Percentiles rank a stretch among this genome's conserved stretches.
Evolutionary conservation across 2,797 vertebrate species (phyloP).

Genomic region (Diceros bicornis): DNA sequence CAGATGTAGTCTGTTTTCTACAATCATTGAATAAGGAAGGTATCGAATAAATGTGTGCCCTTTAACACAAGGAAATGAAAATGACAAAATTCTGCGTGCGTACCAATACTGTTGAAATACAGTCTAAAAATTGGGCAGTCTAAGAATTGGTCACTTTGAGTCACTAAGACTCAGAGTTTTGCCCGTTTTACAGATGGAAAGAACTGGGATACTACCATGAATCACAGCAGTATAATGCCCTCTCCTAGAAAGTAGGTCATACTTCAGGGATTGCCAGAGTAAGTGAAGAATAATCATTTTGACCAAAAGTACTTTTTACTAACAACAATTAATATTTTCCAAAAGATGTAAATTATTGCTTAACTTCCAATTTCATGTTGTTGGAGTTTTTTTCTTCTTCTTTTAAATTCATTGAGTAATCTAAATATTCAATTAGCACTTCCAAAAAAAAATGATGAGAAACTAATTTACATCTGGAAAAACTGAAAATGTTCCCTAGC

Average conservation of each 20-base stretch:
- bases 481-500: background rate
- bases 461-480: slow-evolving; percentile 21
- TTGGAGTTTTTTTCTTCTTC: background rate
- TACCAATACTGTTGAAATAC: slow-evolving; percentile 31
- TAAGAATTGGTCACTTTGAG: background rate
- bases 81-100: slow-evolving; percentile 8
- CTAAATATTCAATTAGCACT: background rate
- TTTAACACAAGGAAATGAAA: slow-evolving; percentile 76
- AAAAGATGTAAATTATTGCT: background rate
- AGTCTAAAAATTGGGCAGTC: background rate
- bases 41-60: slow-evolving; percentile 84
- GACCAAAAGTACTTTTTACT: background rate
- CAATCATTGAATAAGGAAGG: slow-evolving; percentile 87
- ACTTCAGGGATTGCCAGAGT: background rate
- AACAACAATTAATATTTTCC: slow-evolving; percentile 26
- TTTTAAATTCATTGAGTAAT: slow-evolving; percentile 15
- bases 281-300: slow-evolving; percentile 23
- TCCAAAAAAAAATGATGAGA: background rate
- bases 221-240: background rate
- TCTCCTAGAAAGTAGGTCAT: background rate
- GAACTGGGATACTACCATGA: background rate
- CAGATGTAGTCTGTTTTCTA: slow-evolving; percentile 88
- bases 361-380: background rate
- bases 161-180: slow-evolving; percentile 43
- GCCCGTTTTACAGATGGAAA: slow-evolving; percentile 74